Evolutionary conservation across 2,113 vertebrate species (phyloP).

Genomic region (Pitta sordida): DNA sequence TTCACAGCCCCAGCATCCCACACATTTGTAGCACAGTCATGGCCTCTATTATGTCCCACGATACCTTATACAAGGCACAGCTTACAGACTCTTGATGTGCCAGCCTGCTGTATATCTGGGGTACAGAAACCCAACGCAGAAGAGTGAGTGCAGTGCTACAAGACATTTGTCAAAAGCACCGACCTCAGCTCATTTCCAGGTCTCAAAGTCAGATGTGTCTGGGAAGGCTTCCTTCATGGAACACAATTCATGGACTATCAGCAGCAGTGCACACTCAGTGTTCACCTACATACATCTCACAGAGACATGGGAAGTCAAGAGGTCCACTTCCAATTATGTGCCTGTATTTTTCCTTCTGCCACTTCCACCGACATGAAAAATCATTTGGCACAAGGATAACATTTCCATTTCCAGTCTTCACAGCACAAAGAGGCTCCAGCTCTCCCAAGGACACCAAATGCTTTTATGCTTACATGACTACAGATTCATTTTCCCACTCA

Average conservation of each 20-base stretch:
- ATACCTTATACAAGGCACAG: background rate
- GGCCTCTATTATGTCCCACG: background rate
- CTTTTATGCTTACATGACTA: background rate
- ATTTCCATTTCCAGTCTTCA: background rate
- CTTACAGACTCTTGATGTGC: background rate
- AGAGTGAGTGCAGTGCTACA: background rate
- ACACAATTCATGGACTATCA: background rate
- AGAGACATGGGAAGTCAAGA: background rate
- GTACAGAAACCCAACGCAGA: background rate
- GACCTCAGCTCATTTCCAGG: background rate
- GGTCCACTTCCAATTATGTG: background rate
- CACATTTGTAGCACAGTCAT: background rate
- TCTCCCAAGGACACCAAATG: background rate
- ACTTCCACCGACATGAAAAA: background rate
- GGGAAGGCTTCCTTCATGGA: background rate
- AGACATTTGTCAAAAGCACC: background rate
- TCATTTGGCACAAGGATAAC: background rate
- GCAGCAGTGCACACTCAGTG: too few species aligned
- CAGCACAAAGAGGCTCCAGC: background rate
- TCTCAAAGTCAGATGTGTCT: background rate
- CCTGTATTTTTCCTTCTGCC: background rate
- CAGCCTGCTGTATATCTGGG: background rate
- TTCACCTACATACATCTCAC: background rate
- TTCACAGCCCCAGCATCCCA: background rate
- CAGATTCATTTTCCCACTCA: background rate